phyloP scores from a whole-genome alignment of 2,113 vertebrate species.

The Osmerus mordax region DNA sequence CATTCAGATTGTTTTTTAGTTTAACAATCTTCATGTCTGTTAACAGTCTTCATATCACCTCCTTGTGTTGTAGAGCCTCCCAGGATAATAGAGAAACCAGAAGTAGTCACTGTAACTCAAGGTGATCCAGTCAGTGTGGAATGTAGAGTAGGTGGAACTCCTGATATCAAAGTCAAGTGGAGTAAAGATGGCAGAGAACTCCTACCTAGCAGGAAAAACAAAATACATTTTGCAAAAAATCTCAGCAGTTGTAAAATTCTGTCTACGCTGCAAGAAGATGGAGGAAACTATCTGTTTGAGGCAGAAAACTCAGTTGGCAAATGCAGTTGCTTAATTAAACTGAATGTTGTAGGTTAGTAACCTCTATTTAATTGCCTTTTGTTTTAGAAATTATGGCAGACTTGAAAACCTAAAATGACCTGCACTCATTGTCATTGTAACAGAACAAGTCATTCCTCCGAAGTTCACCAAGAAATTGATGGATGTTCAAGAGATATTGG shows the following conservation, averaged over 20 bases:
- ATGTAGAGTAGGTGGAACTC: conserved; percentile 82
- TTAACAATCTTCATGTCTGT: neutral
- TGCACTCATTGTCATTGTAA: conserved; percentile 30
- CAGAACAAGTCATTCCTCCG: conserved; percentile 87
- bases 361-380: conserved; percentile 2
- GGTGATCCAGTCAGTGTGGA: conserved; percentile 87
- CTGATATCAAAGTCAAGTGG: conserved; percentile 87
- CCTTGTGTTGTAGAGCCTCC: conserved; percentile 78
- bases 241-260: conserved; percentile 82
- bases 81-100: conserved; percentile 80
- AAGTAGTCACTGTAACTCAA: conserved; percentile 80
- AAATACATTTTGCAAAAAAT: conserved; percentile 80
- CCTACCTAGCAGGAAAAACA: conserved; percentile 79
- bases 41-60: conserved; percentile 16
- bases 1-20: neutral
- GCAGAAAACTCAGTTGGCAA: conserved; percentile 85
- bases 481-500: conserved; percentile 81
- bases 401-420: conserved; percentile 36
- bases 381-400: neutral
- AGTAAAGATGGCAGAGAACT: conserved; percentile 84
- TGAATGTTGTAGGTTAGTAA: conserved; percentile 86
- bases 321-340: conserved; percentile 78
- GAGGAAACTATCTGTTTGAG: conserved; percentile 82
- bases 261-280: conserved; percentile 79
- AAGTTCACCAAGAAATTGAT: conserved; percentile 83